phyloP scores from a whole-genome alignment of 2,113 vertebrate genomes.

The Muntiacus muntjak region DNA sequence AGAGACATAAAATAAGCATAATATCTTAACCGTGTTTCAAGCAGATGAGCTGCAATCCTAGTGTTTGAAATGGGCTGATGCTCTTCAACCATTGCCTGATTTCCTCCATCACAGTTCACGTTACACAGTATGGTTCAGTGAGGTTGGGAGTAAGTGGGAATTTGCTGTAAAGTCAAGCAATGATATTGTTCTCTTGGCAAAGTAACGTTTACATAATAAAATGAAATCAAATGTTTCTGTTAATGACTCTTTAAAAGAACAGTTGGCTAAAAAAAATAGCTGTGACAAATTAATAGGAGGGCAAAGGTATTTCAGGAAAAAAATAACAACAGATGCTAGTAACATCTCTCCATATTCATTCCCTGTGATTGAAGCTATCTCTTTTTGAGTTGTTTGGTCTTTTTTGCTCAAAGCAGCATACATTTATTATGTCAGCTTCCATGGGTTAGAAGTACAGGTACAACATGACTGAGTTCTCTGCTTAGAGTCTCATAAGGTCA shows the following conservation, averaged over 20 bases:
- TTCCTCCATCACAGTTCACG: background rate
- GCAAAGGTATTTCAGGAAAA: background rate
- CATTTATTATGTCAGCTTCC: background rate
- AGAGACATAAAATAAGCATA: background rate
- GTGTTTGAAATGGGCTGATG: background rate
- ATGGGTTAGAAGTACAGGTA: background rate
- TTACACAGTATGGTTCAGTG: background rate
- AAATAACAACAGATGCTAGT: background rate
- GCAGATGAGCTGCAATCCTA: background rate
- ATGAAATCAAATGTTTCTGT: background rate
- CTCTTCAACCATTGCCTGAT: background rate
- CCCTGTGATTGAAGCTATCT: background rate
- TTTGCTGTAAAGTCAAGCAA: background rate
- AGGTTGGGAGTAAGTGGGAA: background rate
- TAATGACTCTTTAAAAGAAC: slow-evolving; percentile 23
- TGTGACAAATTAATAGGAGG: background rate
- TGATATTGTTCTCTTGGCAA: background rate
- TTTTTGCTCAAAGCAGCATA: background rate
- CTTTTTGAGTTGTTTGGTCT: background rate
- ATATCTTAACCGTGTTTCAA: slow-evolving; percentile 27
- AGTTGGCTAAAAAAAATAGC: background rate
- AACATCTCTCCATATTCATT: background rate
- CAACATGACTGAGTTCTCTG: background rate
- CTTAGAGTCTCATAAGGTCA: background rate
- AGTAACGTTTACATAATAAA: slow-evolving; percentile 16